These are phyloP conservation scores for Parauchenoglanis punctatus DNA, from an alignment of 2,797 vertebrate species.

Conservation along the genomic window DNA sequence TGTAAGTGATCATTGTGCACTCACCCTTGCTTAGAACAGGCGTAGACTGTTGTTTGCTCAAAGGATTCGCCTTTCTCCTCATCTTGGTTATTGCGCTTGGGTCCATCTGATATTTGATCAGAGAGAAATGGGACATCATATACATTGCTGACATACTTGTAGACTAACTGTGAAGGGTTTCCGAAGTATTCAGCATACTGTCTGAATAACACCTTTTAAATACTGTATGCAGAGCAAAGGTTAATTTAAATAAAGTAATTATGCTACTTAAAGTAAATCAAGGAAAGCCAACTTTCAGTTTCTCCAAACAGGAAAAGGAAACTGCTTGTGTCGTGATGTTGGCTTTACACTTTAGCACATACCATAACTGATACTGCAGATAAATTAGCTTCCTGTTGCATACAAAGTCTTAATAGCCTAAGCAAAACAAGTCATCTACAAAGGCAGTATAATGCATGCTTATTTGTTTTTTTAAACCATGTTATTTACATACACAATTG, in stretches of 20 bases:
- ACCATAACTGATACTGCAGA: neutral
- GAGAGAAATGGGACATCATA: neutral
- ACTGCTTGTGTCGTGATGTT: neutral
- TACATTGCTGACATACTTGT: neutral
- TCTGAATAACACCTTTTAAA: neutral
- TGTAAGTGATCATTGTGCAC: slow-evolving; percentile 27
- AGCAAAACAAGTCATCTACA: neutral
- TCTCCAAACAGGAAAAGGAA: slow-evolving; percentile 37
- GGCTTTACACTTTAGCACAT: neutral
- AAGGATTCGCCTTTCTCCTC: slow-evolving; percentile 59
- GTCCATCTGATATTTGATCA: slow-evolving; percentile 28
- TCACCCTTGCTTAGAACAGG: slow-evolving; percentile 69
- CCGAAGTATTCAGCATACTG: neutral
- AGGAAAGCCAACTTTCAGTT: neutral
- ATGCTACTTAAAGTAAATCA: neutral
- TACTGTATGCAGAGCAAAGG: neutral
- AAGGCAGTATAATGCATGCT: neutral
- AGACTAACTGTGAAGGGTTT: neutral
- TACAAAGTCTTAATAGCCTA: neutral
- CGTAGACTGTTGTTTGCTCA: slow-evolving; percentile 71
- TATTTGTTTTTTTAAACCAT: neutral
- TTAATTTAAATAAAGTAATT: neutral
- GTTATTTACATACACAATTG: neutral
- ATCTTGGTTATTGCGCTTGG: slow-evolving; percentile 58
- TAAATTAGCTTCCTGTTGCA: neutral